Conservation (phyloP, 2,113 vertebrate genomes). For the Archilochus colubris region DNA sequence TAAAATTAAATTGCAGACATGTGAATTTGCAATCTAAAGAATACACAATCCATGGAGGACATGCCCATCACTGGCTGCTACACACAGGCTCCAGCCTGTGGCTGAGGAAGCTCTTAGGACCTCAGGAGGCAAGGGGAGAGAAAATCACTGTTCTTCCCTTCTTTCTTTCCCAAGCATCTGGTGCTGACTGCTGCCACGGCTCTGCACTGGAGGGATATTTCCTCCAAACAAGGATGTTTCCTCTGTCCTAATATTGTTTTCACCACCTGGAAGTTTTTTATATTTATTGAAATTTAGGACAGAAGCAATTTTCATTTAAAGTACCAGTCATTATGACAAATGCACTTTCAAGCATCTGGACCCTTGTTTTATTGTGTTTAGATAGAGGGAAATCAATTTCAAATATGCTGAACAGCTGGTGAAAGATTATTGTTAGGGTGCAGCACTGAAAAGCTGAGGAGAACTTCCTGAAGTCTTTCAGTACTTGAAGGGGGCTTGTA, state of each 20-base stretch:
- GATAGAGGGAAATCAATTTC: background rate
- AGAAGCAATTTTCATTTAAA: background rate
- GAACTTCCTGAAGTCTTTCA: background rate
- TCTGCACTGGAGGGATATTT: background rate
- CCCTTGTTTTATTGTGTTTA: background rate
- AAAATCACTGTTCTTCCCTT: background rate
- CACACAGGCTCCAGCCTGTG: background rate
- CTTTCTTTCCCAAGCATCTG: background rate
- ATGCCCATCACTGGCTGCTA: background rate
- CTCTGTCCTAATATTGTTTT: background rate
- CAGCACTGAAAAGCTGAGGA: background rate
- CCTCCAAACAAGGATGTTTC: background rate
- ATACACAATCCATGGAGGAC: background rate
- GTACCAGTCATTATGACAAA: background rate
- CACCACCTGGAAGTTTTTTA: background rate
- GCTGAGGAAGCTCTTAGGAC: background rate
- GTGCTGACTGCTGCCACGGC: background rate
- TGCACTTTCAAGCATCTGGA: background rate
- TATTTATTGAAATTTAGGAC: background rate
- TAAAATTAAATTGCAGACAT: background rate
- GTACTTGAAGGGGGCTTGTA: background rate
- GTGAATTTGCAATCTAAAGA: background rate
- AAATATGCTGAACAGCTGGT: background rate
- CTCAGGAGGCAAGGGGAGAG: accelerated
- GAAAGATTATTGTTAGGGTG: background rate